These are phyloP conservation scores for Corythaeola cristata DNA, from an alignment of 2,113 vertebrate genomes.

Conservation along the genomic window DNA sequence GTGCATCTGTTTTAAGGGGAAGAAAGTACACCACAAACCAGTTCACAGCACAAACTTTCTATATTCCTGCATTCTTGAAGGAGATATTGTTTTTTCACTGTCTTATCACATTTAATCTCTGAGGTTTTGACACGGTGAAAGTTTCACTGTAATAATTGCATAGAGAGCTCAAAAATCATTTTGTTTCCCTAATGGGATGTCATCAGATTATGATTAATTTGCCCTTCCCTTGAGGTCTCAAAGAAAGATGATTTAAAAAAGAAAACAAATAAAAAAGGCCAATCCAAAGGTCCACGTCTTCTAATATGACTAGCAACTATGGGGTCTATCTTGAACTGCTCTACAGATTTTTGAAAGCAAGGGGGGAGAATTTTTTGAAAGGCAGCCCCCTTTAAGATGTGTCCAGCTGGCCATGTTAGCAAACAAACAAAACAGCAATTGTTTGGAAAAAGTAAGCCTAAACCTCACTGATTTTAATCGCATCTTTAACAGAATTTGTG, in stretches of 20 bases:
- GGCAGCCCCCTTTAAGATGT: neutral
- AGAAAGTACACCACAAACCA: neutral
- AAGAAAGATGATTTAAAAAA: conserved; percentile 22
- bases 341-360: neutral
- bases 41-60: neutral
- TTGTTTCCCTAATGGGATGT: conserved; percentile 24
- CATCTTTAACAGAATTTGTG: neutral
- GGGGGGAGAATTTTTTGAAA: neutral
- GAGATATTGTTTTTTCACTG: conserved; percentile 4
- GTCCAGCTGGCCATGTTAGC: neutral
- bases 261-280: conserved; percentile 2
- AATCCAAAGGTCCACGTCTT: neutral
- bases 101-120: neutral
- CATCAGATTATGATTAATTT: conserved; percentile 45
- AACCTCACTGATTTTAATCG: neutral
- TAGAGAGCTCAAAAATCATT: conserved; percentile 34
- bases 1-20: neutral
- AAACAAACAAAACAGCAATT: neutral
- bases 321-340: neutral
- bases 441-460: neutral
- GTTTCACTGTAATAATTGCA: conserved; percentile 18
- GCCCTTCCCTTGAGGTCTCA: neutral
- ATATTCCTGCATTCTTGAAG: neutral
- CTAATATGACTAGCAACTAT: neutral
- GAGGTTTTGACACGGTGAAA: conserved; percentile 12